These are phyloP conservation scores for Synergus japonicus DNA, from an alignment of 2,888 invertebrate genomes.

Conservation along the genomic window DNA sequence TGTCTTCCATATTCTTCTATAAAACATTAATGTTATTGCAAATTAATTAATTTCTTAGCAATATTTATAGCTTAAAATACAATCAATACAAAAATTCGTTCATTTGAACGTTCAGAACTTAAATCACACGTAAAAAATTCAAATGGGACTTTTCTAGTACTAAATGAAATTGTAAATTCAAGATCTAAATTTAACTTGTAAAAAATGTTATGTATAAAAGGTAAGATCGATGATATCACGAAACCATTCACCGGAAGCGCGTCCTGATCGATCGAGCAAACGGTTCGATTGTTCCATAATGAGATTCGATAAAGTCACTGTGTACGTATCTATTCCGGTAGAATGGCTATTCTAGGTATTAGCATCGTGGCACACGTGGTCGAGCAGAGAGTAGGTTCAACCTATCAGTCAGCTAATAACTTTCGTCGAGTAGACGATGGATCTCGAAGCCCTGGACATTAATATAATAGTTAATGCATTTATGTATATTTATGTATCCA, in stretches of 20 bases:
- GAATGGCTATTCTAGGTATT: slow-evolving; percentile 55
- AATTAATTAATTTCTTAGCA: too few relatives aligned
- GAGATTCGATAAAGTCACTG: slow-evolving; percentile 57
- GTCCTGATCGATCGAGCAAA: slow-evolving; percentile 48
- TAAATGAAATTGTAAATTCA: too few relatives aligned
- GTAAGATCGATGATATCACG: background rate
- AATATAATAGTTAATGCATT: slow-evolving; percentile 12
- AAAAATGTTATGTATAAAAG: too few relatives aligned
- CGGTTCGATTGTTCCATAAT: slow-evolving; percentile 56
- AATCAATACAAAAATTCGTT: too few relatives aligned
- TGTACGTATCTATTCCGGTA: slow-evolving; percentile 58
- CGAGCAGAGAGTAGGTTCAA: slow-evolving; percentile 36
- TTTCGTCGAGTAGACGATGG: background rate
- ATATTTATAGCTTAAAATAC: too few relatives aligned
- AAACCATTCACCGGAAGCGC: slow-evolving; percentile 40
- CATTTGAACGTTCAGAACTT: too few relatives aligned
- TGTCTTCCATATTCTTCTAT: too few relatives aligned
- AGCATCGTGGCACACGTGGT: slow-evolving; percentile 47
- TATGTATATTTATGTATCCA: slow-evolving; percentile 12
- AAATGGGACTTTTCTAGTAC: too few relatives aligned
- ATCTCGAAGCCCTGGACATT: background rate
- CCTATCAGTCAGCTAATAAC: background rate
- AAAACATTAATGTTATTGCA: too few relatives aligned
- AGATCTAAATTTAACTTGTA: too few relatives aligned
- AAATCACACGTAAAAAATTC: too few relatives aligned